phyloP scores from a whole-genome alignment of 1,140 invertebrate species.

The Pectinophora gossypiella region DNA sequence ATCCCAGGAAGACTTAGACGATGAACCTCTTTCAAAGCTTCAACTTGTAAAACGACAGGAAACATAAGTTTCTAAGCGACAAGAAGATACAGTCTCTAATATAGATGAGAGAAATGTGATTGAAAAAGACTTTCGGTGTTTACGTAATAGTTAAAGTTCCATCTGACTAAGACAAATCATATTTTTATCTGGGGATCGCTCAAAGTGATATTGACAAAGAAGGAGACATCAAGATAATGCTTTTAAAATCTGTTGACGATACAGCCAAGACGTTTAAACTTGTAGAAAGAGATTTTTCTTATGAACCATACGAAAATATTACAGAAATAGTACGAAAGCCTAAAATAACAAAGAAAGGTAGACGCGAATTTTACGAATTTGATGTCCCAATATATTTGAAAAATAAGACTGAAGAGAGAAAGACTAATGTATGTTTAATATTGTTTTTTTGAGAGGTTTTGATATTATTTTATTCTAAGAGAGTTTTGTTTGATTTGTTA shows the following conservation, averaged over 20 bases:
- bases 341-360: not conserved
- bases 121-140: not conserved
- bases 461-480: not conserved
- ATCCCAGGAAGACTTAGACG: not conserved
- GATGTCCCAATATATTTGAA: not conserved
- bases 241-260: not conserved
- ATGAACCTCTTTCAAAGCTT: not conserved
- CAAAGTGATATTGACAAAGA: not conserved
- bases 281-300: not conserved
- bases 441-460: not conserved
- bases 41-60: not conserved
- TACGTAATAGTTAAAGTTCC: not conserved
- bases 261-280: not conserved
- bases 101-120: not conserved
- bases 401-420: not conserved
- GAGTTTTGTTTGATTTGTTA: not conserved
- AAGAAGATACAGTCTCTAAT: not conserved
- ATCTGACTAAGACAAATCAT: not conserved
- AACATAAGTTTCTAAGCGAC: too few relatives aligned
- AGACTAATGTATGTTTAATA: not conserved
- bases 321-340: not conserved
- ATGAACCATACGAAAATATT: slow-evolving; percentile 1
- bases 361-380: slow-evolving; percentile 1
- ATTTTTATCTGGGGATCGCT: not conserved
- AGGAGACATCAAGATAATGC: not conserved